Conservation (phyloP, 2,113 vertebrate species). For the Aegotheles bennettii region DNA sequence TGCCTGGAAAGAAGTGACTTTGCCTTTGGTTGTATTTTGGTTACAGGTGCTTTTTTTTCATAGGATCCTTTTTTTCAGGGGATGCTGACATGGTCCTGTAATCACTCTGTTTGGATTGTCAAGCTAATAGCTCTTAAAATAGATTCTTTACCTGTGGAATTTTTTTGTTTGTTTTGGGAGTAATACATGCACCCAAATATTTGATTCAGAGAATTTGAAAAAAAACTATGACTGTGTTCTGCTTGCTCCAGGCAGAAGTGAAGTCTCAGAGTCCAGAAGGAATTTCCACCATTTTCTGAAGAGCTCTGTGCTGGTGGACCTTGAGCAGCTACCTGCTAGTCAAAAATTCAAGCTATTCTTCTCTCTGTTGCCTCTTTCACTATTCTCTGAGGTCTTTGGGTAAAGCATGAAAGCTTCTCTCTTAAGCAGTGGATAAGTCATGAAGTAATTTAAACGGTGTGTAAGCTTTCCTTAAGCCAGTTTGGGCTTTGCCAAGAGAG, state of each 20-base stretch:
- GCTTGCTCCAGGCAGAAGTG: neutral
- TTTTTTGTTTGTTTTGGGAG: neutral
- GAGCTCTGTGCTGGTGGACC: neutral
- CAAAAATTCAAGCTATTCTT: neutral
- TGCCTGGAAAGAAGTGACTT: neutral
- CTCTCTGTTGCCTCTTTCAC: neutral
- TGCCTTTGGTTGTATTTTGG: neutral
- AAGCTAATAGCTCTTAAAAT: neutral
- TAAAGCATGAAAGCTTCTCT: neutral
- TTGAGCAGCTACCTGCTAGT: neutral
- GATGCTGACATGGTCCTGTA: neutral
- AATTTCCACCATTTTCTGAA: neutral
- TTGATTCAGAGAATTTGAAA: neutral
- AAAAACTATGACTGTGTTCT: neutral
- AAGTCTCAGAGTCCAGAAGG: neutral
- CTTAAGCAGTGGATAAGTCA: neutral
- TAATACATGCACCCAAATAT: neutral
- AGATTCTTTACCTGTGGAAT: neutral
- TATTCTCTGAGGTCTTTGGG: neutral
- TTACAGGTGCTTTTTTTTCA: neutral
- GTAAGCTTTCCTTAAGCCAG: neutral
- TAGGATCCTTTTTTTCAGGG: neutral
- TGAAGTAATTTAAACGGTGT: neutral
- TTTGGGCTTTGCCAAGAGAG: neutral
- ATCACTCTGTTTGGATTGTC: neutral